Conservation (phyloP, 2,888 invertebrate genomes). For the Linnaemya vulpina region DNA sequence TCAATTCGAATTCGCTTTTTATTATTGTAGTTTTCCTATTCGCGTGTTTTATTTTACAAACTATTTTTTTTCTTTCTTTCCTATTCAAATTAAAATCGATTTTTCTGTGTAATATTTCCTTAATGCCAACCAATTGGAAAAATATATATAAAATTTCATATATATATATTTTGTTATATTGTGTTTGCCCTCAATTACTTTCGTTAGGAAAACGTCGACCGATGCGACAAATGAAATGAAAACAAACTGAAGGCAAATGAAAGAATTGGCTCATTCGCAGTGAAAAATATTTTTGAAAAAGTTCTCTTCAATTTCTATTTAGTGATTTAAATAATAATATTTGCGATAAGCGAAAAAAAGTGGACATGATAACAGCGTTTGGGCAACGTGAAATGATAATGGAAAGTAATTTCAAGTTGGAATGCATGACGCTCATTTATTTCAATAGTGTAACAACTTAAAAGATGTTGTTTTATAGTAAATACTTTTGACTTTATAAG, state of each 20-base stretch:
- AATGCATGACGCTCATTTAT: too few species aligned
- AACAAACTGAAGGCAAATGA: not conserved
- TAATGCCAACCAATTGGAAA: conserved; percentile 35
- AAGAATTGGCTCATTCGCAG: not conserved
- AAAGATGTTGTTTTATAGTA: too few species aligned
- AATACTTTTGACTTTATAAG: too few species aligned
- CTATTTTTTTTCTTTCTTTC: conserved; percentile 23
- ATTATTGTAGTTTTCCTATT: conserved; percentile 12
- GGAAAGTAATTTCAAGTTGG: too few species aligned
- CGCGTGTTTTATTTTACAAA: conserved; percentile 49
- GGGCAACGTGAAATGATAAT: too few species aligned
- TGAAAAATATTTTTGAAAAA: not conserved
- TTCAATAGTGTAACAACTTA: too few species aligned
- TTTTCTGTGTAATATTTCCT: conserved; percentile 46
- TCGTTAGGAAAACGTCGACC: not conserved
- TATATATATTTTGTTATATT: conserved; percentile 41
- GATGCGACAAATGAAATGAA: conserved; percentile 28
- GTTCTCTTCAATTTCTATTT: not conserved
- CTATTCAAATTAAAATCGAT: conserved; percentile 69
- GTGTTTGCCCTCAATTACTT: conserved; percentile 58
- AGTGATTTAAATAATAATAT: not conserved
- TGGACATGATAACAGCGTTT: not conserved
- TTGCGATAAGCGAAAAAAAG: not conserved
- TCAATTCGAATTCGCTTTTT: not conserved
- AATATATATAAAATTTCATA: not conserved